Evolutionary conservation across 2,888 invertebrate species (phyloP).

Genomic region (Euzophera pinguis): DNA sequence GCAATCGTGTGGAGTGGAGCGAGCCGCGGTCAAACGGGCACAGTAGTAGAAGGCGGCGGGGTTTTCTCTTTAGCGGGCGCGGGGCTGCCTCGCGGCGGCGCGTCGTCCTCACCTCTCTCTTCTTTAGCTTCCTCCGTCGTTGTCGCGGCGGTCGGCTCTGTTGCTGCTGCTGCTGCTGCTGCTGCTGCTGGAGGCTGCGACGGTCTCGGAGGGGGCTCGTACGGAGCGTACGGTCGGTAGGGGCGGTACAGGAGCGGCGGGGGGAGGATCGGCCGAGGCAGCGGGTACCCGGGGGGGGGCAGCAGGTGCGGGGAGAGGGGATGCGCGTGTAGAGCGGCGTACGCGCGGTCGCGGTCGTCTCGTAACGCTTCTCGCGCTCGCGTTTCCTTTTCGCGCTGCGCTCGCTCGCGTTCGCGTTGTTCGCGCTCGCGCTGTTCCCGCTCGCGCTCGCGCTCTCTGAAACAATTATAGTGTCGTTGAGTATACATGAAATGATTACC

Average conservation of each 20-base stretch:
- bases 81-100: conserved; percentile 23
- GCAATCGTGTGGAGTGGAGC: not conserved
- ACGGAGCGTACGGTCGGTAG: conserved; percentile 49
- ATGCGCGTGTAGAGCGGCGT: conserved; percentile 34
- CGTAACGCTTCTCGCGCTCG: conserved; percentile 59
- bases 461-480: not conserved
- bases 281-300: conserved; percentile 41
- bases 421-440: conserved; percentile 68
- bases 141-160: conserved; percentile 24
- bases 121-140: conserved; percentile 24
- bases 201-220: no score
- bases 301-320: conserved; percentile 39
- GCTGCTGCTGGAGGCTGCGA: no score
- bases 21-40: conserved; percentile 29
- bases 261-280: conserved; percentile 43
- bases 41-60: conserved; percentile 18
- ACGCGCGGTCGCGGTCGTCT: conserved; percentile 52
- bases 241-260: conserved; percentile 57
- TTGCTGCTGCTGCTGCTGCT: no score
- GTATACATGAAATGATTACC: no score
- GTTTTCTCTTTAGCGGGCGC: conserved; percentile 17
- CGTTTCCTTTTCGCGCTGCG: conserved; percentile 54
- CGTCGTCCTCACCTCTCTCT: conserved; percentile 24
- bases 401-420: conserved; percentile 46
- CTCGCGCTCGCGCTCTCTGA: conserved; percentile 44